Conservation (phyloP, 2,113 vertebrate genomes). For the Grammomys dolichurus region DNA sequence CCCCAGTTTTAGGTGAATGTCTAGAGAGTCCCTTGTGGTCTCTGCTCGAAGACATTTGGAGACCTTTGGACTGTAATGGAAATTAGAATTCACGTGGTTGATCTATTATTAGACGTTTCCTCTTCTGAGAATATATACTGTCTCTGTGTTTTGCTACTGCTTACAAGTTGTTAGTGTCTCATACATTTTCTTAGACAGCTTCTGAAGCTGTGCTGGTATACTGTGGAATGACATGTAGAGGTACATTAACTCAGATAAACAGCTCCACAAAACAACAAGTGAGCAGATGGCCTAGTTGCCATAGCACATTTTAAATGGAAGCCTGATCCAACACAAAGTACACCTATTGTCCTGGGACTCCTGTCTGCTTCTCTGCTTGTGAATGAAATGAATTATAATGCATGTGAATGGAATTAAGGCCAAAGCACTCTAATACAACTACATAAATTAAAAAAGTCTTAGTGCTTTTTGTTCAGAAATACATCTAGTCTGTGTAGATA, state of each 20-base stretch:
- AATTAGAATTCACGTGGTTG: conserved; percentile 1
- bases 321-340: background rate
- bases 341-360: conserved; percentile 10
- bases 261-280: conserved; percentile 19
- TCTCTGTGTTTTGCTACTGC: conserved; percentile 1
- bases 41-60: background rate
- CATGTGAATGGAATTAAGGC: conserved; percentile 8
- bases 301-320: conserved; percentile 52
- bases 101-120: background rate
- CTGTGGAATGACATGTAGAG: conserved; percentile 48
- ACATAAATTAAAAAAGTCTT: conserved; percentile 28
- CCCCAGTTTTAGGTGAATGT: background rate
- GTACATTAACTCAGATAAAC: conserved; percentile 57
- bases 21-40: background rate
- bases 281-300: conserved; percentile 64
- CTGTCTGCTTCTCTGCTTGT: background rate
- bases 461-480: conserved; percentile 31
- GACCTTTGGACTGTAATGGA: background rate
- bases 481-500: background rate
- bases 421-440: background rate
- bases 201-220: background rate
- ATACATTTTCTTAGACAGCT: conserved; percentile 12
- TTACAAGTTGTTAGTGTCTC: background rate
- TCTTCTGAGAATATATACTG: background rate
- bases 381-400: conserved; percentile 63